phyloP scores from a whole-genome alignment of 2,797 vertebrate genomes.

The Helicolenus hilgendorfi region DNA sequence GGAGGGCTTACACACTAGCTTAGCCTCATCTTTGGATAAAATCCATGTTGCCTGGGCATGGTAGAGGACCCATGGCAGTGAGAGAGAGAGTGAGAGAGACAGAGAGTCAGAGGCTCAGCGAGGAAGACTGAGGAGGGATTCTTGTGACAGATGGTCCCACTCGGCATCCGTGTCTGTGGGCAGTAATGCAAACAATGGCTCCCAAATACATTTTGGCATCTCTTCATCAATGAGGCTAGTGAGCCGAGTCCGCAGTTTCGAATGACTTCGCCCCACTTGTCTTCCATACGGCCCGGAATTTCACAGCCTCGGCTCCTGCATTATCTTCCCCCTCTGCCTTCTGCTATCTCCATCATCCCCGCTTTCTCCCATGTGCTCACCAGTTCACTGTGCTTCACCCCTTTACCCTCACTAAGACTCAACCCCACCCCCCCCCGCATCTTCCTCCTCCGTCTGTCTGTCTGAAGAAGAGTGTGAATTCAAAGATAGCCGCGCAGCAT shows the following conservation, averaged over 20 bases:
- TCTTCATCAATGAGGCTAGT: conserved; percentile 65
- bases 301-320: conserved; percentile 27
- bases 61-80: conserved; percentile 59
- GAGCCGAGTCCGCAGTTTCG: conserved; percentile 54
- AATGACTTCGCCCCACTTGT: conserved; percentile 59
- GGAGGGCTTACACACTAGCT: conserved; percentile 82
- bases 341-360: conserved; percentile 24
- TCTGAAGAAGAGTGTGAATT: conserved; percentile 54
- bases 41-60: conserved; percentile 70
- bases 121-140: conserved; percentile 56
- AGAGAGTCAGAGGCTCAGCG: conserved; percentile 25
- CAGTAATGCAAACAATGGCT: conserved; percentile 78
- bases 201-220: conserved; percentile 75
- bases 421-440: not conserved
- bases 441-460: conserved; percentile 18
- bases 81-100: conserved; percentile 24
- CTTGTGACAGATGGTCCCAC: conserved; percentile 79
- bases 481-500: conserved; percentile 46
- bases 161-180: conserved; percentile 70
- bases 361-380: conserved; percentile 26
- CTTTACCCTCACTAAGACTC: conserved; percentile 23
- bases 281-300: conserved; percentile 38
- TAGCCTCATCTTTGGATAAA: conserved; percentile 79
- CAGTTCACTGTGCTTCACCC: conserved; percentile 39
- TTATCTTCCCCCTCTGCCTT: conserved; percentile 27